Base-by-base conservation (phyloP, 2,797 vertebrate genomes). In the Darevskia nairensis region DNA sequence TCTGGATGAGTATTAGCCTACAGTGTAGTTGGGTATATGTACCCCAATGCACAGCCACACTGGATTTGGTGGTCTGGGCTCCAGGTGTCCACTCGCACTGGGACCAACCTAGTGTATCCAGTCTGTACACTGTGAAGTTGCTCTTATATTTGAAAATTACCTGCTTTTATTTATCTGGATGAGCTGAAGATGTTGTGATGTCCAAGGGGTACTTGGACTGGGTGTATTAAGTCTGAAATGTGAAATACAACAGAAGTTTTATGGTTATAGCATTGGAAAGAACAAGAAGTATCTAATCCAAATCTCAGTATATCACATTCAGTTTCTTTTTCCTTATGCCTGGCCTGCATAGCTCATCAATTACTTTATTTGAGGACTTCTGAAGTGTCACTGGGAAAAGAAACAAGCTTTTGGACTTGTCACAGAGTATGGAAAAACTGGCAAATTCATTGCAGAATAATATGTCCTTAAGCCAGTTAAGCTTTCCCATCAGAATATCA, bases 401-500 rank as follows among this genome's bases (percentile, higher is more conserved):
- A 82, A 92, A 86, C 89, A 92, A 88, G 69, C 11, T 85, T 90
- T 17, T 4, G 89, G 81, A 91, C 92, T 89, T 91, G 94, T 92
- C 81, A 89, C 88, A 90, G 92, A 95, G 94, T 90, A 95, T 96
- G 97, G 96, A 94, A 96, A 96, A 96, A 81, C 44, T 69, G 71
- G 44, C 72, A 88, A 96, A 96, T 97, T 96, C 94, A 93, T 94
- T 95, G 89, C 87, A 75, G 32, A 80, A 80, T 50, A 80, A 90
- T 94, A 90, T 92, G 84, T 95, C 96, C 95, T 92, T 90, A 96
- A 95, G 94, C 79, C 66, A 78, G 93, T 95, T 94, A 81, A 94
- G 93, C 93, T 95, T 97, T 97, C 95, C 94, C 94, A 93, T 95
- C 93, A 2, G 86, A 91, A 81, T 97, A 95, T 95, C 95, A 96